phyloP scores from a whole-genome alignment of 2,797 vertebrate species.

The Kryptolebias ocellatus region DNA sequence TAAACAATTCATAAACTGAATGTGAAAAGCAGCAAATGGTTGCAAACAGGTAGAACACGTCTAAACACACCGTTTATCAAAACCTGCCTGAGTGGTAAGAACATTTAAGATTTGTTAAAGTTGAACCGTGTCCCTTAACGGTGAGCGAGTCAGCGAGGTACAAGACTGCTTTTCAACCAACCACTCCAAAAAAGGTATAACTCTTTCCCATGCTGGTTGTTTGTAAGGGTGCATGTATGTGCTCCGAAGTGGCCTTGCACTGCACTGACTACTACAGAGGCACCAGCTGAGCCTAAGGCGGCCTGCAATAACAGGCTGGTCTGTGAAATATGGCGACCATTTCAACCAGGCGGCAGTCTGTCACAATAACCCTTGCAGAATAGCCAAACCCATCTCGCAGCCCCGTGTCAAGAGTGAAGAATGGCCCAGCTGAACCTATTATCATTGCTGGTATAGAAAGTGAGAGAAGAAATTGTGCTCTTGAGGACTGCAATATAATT shows the following conservation, averaged over 20 bases:
- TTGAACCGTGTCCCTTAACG: slow-evolving; percentile 15
- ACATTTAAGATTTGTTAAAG: slow-evolving; percentile 13
- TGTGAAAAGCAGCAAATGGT: too few relatives aligned
- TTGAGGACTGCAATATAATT: not conserved
- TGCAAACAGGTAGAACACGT: too few relatives aligned
- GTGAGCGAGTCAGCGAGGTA: slow-evolving; percentile 16
- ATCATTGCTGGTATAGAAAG: not conserved
- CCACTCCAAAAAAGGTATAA: slow-evolving; percentile 36
- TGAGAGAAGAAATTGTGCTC: not conserved
- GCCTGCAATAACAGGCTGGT: slow-evolving; percentile 39
- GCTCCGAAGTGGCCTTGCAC: slow-evolving; percentile 43
- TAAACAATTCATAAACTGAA: not conserved
- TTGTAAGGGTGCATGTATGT: slow-evolving; percentile 30
- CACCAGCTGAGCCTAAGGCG: slow-evolving; percentile 17
- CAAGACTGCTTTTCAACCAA: slow-evolving; percentile 3
- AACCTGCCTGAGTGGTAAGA: slow-evolving; percentile 1
- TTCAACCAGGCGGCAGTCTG: slow-evolving; percentile 46
- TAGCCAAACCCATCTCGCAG: slow-evolving; percentile 1
- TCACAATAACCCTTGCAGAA: slow-evolving; percentile 35
- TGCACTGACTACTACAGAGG: slow-evolving; percentile 63
- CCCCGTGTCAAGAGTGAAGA: slow-evolving; percentile 6
- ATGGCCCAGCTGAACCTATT: not conserved
- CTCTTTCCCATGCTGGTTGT: slow-evolving; percentile 42
- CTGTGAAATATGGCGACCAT: slow-evolving; percentile 63
- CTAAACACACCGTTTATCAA: not conserved